These are phyloP conservation scores for Conops quadrifasciatus DNA, from an alignment of 2,888 invertebrate genomes.

Conservation along the genomic window DNA sequence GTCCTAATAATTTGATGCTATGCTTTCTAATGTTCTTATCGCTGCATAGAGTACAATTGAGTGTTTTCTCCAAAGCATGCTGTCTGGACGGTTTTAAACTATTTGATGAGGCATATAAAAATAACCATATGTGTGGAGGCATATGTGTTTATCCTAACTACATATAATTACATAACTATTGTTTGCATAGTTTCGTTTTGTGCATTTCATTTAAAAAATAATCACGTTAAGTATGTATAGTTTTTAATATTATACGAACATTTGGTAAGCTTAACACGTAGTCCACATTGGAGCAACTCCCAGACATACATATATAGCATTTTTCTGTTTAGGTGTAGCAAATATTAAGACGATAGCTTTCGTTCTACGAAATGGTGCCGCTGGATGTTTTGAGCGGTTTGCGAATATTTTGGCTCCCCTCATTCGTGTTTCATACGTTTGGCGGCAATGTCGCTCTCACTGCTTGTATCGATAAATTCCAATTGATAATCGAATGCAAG, in stretches of 20 bases:
- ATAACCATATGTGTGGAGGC: too few relatives aligned
- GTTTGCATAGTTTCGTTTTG: conserved; percentile 1
- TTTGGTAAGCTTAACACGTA: conserved; percentile 29
- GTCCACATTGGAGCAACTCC: conserved; percentile 15
- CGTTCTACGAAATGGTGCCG: neutral
- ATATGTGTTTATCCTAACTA: conserved; percentile 16
- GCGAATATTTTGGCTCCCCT: conserved; percentile 40
- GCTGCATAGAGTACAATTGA: conserved; percentile 42
- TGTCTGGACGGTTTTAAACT: conserved; percentile 47
- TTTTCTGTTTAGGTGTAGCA: neutral
- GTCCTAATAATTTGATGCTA: too few relatives aligned
- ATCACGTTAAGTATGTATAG: neutral
- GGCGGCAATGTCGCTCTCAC: conserved; percentile 46
- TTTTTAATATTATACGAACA: conserved; percentile 36
- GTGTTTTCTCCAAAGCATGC: conserved; percentile 34
- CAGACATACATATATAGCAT: conserved; percentile 10
- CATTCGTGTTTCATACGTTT: conserved; percentile 63
- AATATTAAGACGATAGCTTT: conserved; percentile 12
- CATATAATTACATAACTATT: conserved; percentile 13
- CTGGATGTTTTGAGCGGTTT: neutral
- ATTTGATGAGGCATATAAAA: conserved; percentile 41
- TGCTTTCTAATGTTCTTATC: conserved; percentile 13
- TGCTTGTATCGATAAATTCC: conserved; percentile 57
- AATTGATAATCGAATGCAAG: conserved; percentile 63
- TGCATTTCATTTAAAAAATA: conserved; percentile 18